phyloP scores from a whole-genome alignment of 1,140 invertebrate species.

The Drosophila pseudoananassae region DNA sequence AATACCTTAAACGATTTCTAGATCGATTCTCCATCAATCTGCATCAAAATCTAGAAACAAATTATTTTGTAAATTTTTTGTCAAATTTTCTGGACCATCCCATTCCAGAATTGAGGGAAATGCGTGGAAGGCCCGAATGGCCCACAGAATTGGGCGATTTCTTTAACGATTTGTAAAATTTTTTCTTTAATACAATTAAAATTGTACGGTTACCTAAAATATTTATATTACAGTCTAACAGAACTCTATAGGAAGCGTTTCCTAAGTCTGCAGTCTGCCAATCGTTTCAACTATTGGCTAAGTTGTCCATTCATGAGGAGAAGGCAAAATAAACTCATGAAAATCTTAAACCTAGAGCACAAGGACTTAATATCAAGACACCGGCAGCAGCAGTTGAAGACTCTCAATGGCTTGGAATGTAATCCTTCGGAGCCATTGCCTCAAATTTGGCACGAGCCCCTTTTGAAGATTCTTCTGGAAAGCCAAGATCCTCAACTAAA shows the following conservation, averaged over 20 bases:
- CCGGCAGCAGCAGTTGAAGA: slow-evolving; percentile 1
- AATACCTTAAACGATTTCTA: too few species aligned
- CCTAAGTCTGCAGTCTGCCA: slow-evolving; percentile 53
- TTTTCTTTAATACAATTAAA: too few species aligned
- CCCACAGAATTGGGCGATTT: too few species aligned
- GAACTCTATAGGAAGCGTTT: slow-evolving; percentile 62
- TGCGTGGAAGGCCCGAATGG: too few species aligned
- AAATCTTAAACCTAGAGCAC: slow-evolving; percentile 46
- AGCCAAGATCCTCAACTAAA: slow-evolving; percentile 5
- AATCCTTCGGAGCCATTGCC: neutral
- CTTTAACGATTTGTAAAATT: too few species aligned
- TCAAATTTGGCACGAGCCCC: slow-evolving; percentile 20
- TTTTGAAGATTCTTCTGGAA: slow-evolving; percentile 39
- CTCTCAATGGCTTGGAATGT: slow-evolving; percentile 6
- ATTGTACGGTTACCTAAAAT: too few species aligned
- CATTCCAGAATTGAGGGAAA: too few species aligned
- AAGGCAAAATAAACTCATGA: slow-evolving; percentile 49
- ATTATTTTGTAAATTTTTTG: too few species aligned
- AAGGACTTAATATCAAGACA: slow-evolving; percentile 20
- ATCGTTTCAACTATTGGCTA: slow-evolving; percentile 51
- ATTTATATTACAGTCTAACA: slow-evolving; percentile 18
- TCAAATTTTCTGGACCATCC: too few species aligned
- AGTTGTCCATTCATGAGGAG: slow-evolving; percentile 38
- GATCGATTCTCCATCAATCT: too few species aligned
- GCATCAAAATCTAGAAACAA: too few species aligned